Base-by-base conservation (phyloP, 2,888 invertebrate species). In the Platynereis dumerilii region DNA sequence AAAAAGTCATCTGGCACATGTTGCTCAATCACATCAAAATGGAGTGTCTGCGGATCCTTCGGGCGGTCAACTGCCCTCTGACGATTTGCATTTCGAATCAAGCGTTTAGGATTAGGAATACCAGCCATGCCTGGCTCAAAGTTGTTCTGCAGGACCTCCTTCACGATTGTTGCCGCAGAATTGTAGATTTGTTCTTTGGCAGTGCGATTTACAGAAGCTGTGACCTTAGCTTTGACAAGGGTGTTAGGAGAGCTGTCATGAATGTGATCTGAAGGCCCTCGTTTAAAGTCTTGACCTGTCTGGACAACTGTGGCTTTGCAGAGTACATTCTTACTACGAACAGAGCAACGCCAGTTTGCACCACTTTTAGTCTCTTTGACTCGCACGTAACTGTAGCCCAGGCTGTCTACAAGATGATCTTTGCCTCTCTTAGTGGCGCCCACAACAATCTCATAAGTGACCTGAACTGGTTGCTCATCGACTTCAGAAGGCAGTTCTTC, bases 1-100 rank as follows among this genome's bases (percentile, higher is more conserved):
- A 64, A 29, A 26, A 64, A 64, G n/a, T 57, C 34, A 39, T 15
- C n/a, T 57, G 48, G 62, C 7, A 62, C 26, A 42, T 26, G 28
- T 42, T 62, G n/a, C 3, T 27, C 26, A 27, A 17, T 10, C 12
- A 55, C 24, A n/a, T 55, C 55, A 55, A 55, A 54, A 54, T 67
- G 10, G 55, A 67, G 5, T 7, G n/a, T 24, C 17, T 17, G 55
- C 2, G 55, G 55, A n/a, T 57, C 20, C 10, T 5, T 3, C 2
- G 58, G 58, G 7, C 58, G 58, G 34, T 3, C n/a, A 7, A 3
- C n/a, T 20, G 26, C 28, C 2, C 58, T 3, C 20, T 17, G 12
- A 7, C 58, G 29, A 20, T 57, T 57, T 28, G 39, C 58, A n/a
- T n/a, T 29, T n/a, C 58, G 17, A 10, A n/a, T n/a, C 5, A 57